Evolutionary conservation across 2,888 invertebrate species (phyloP), one percentile per base, ranked within the genome.

Genomic region (Troides oblongomaculatus): DNA sequence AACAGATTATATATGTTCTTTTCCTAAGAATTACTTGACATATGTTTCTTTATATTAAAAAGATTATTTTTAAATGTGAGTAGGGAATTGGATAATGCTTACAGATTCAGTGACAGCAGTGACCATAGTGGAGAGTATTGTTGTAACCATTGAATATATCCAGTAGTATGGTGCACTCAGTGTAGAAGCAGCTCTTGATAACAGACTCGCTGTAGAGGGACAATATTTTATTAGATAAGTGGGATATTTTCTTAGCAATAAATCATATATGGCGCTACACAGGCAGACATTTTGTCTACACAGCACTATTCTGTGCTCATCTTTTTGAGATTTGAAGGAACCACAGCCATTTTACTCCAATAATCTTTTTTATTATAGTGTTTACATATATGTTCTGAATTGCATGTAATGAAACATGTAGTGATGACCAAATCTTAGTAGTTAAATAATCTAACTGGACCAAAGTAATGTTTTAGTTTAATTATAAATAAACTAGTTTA

Each of bases 91-190:
- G 14, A 14, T 18, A 50, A 50, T 2, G 5, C 87, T 85, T 71
- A 92, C 91, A 70, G 88, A 89, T 81, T 90, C 88, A n/a, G 90
- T 90, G 72, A 90, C 79, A 0, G 90, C 90, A 1, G 90, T 91
- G 21, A 90, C 84, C 0, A 88, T 90, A 36, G 88, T 90, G 56
- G 89, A 90, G 62, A 90, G 77, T 0, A 84, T 76, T 0, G 79
- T 86, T 69, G 79, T 86, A 73, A 90, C 78, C 39, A 85, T 18
- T 0, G 83, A 78, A 77, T 90, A 91, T 46, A 92, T 78, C 90
- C 89, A 91, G 72, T 81, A 78, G 83, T 92, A 87, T 0, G 92
- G 90, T 25, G 88, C 84, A 3, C 79, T 83, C 5, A 79, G 79
- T 8, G 74, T 81, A 0, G 86, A 74, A 2, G 85, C 86, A 4